Evolutionary conservation across 53 echinoderm and acorn worm species (phyloP).

Genomic region (Apostichopus leukothele): DNA sequence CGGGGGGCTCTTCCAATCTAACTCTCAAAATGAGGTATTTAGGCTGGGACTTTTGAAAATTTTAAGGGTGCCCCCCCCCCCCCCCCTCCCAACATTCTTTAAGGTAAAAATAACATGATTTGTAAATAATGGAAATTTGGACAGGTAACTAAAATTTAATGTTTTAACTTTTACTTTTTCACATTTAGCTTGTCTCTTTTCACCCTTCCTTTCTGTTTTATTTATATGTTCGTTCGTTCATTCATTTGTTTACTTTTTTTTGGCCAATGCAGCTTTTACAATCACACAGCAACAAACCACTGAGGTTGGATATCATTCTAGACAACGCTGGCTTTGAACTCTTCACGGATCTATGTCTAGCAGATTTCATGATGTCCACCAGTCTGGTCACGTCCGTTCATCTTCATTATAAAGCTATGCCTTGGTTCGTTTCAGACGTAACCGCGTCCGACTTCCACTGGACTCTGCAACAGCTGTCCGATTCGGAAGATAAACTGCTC

Average conservation of each 20-base stretch:
- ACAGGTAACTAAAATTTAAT: too few relatives aligned
- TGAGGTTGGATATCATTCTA: conserved; percentile 80
- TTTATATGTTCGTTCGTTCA: background rate
- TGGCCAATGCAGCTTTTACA: background rate
- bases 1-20: too few relatives aligned
- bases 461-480: conserved; percentile 64
- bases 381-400: conserved; percentile 57
- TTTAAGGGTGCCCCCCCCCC: too few relatives aligned
- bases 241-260: background rate
- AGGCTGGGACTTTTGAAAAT: too few relatives aligned
- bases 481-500: conserved; percentile 46
- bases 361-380: conserved; percentile 63
- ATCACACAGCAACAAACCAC: background rate
- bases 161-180: too few relatives aligned
- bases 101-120: too few relatives aligned
- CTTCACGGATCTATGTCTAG: conserved; percentile 83
- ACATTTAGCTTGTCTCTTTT: background rate
- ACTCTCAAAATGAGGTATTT: too few relatives aligned
- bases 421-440: conserved; percentile 95
- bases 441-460: conserved; percentile 70
- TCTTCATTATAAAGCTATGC: conserved; percentile 89
- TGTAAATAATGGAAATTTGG: too few relatives aligned
- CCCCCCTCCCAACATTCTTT: too few relatives aligned
- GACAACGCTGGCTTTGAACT: conserved; percentile 98
- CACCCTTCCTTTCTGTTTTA: background rate